Conservation (phyloP, 2,797 vertebrate species). For the Anisognathus igniventris region DNA sequence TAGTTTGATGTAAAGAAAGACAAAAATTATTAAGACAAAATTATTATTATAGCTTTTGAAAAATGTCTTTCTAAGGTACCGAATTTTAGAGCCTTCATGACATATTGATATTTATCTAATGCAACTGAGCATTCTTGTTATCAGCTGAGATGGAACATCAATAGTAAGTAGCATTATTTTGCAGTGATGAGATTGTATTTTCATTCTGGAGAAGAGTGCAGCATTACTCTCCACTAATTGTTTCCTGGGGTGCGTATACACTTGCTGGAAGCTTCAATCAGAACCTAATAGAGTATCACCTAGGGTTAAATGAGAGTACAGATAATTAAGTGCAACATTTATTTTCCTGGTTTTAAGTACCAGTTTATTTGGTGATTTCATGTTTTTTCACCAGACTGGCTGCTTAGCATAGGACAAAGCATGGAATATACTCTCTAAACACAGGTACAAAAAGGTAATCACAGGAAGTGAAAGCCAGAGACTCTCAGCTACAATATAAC, state of each 20-base stretch:
- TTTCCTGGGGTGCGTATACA: neutral
- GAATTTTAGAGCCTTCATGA: neutral
- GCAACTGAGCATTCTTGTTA: neutral
- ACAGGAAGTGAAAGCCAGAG: neutral
- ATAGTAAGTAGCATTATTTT: neutral
- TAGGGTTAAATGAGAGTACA: neutral
- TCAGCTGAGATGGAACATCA: neutral
- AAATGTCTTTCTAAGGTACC: neutral
- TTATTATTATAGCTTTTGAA: neutral
- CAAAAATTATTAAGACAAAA: neutral
- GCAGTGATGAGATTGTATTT: neutral
- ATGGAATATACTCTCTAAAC: neutral
- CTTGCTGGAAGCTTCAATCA: neutral
- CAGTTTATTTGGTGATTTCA: neutral
- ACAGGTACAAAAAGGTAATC: neutral
- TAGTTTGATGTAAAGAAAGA: neutral
- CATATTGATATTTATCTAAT: neutral
- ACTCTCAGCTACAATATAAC: neutral
- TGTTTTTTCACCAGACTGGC: neutral
- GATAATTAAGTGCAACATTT: neutral
- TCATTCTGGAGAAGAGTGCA: neutral
- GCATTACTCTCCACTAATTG: neutral
- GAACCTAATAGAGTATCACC: neutral
- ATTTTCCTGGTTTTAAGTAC: conserved; percentile 11
- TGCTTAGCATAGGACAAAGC: neutral